phyloP scores from a whole-genome alignment of 1,140 invertebrate species.

The Papilio xuthus region DNA sequence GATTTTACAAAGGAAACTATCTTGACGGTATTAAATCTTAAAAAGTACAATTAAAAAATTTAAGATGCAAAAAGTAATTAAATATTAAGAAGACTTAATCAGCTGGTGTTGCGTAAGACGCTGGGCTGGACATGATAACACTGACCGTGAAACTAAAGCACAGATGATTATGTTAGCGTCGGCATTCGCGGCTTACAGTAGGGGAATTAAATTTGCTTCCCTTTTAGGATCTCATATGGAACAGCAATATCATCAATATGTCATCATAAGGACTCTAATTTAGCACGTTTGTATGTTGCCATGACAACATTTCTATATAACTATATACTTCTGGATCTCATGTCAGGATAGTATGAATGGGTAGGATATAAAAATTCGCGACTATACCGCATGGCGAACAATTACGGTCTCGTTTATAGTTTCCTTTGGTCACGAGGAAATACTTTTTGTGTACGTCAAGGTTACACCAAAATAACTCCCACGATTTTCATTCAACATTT shows the following conservation, averaged over 20 bases:
- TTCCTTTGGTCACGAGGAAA: slow-evolving; percentile 10
- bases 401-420: slow-evolving; percentile 8
- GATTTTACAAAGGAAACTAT: too few relatives aligned
- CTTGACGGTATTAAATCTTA: too few relatives aligned
- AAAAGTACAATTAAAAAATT: not conserved
- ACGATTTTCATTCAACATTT: slow-evolving; percentile 6
- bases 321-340: too few relatives aligned
- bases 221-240: too few relatives aligned
- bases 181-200: not conserved
- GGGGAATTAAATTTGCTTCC: too few relatives aligned
- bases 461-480: slow-evolving; percentile 5
- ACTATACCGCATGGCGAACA: not conserved
- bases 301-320: too few relatives aligned
- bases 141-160: slow-evolving; percentile 28
- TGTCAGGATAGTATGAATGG: too few relatives aligned
- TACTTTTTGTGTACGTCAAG: slow-evolving; percentile 15
- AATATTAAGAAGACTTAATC: not conserved
- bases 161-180: slow-evolving; percentile 6
- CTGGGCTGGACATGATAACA: slow-evolving; percentile 19
- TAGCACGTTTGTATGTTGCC: too few relatives aligned
- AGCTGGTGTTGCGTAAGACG: slow-evolving; percentile 14
- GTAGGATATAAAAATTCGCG: too few relatives aligned
- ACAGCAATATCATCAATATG: too few relatives aligned
- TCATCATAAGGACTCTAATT: too few relatives aligned
- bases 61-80: not conserved